Conservation (phyloP, 2,888 invertebrate genomes). For the Cheilosia variabilis region DNA sequence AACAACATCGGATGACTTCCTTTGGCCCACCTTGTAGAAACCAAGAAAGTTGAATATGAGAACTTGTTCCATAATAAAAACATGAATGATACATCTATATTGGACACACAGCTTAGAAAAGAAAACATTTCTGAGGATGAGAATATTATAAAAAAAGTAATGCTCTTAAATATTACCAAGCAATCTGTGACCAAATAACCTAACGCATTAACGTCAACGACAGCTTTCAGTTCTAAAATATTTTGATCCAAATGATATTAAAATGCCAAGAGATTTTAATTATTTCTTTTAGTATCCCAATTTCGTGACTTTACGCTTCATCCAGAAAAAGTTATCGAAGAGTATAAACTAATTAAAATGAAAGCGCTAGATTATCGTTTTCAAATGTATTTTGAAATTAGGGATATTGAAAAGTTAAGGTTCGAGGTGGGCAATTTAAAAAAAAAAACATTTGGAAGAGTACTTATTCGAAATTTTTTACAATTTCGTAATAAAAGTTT, state of each 20-base stretch:
- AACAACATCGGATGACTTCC: too few relatives aligned
- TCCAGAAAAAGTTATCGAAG: slow-evolving; percentile 4
- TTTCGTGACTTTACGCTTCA: not conserved
- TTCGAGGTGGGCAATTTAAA: not conserved
- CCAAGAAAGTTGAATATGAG: too few relatives aligned
- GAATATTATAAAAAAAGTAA: too few relatives aligned
- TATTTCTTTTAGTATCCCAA: not conserved
- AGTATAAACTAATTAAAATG: slow-evolving; percentile 2
- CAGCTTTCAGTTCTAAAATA: not conserved
- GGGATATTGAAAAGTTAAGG: slow-evolving; percentile 13
- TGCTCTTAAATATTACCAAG: too few relatives aligned
- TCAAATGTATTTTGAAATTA: slow-evolving; percentile 3
- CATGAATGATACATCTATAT: too few relatives aligned
- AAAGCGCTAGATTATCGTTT: not conserved
- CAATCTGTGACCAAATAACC: not conserved
- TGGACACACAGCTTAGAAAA: too few relatives aligned
- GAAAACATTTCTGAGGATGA: too few relatives aligned
- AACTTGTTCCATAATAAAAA: too few relatives aligned
- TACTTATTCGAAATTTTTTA: not conserved
- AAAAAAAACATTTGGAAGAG: slow-evolving; percentile 3
- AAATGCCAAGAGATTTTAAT: not conserved
- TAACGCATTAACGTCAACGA: not conserved
- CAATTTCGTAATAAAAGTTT: not conserved
- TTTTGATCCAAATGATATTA: not conserved
- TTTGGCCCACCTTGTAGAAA: too few relatives aligned